Evolutionary conservation across 2,797 vertebrate genomes (phyloP).

Genomic region (Gallinago stenura): DNA sequence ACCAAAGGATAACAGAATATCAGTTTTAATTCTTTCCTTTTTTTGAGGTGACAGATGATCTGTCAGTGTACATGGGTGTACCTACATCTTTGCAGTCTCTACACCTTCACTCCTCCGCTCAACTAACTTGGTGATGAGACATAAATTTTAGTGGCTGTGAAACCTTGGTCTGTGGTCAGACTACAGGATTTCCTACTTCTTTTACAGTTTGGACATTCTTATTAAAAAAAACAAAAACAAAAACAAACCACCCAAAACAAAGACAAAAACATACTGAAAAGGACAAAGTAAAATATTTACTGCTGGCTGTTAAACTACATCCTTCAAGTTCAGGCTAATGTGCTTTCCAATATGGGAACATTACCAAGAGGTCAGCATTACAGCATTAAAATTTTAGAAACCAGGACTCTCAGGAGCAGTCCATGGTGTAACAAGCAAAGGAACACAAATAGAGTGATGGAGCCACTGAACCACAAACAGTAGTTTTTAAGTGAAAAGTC

Average conservation of each 20-base stretch:
- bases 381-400: constrained; percentile 76
- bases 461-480: constrained; percentile 83
- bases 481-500: constrained; percentile 89
- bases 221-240: neutral
- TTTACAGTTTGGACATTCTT: constrained; percentile 16
- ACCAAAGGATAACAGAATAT: neutral
- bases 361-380: constrained; percentile 69
- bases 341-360: constrained; percentile 69
- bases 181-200: constrained; percentile 30
- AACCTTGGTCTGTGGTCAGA: constrained; percentile 10
- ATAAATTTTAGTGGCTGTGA: constrained; percentile 10
- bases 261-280: constrained; percentile 41
- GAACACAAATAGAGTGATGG: constrained; percentile 79
- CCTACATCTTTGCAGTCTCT: neutral
- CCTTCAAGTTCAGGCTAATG: constrained; percentile 69
- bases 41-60: neutral
- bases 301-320: constrained; percentile 67
- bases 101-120: neutral
- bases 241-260: neutral
- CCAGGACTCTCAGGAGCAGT: constrained; percentile 62
- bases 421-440: constrained; percentile 67
- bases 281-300: constrained; percentile 73
- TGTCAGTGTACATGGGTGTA: neutral
- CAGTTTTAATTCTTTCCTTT: neutral
- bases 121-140: constrained; percentile 10